Conservation (phyloP, 2,113 vertebrate genomes). For the Halichoerus grypus region DNA sequence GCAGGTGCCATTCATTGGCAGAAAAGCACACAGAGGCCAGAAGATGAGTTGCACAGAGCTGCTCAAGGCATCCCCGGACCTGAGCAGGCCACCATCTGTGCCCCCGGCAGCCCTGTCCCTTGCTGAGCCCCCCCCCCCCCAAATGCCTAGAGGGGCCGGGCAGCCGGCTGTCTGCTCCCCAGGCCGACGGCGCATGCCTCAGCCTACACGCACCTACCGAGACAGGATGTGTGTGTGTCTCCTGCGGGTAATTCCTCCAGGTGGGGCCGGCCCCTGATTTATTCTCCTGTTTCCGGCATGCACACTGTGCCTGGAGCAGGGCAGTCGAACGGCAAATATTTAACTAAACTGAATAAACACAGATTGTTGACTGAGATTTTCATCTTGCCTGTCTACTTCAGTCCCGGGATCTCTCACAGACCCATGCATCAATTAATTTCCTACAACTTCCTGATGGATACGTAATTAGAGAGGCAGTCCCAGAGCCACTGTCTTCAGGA, state of each 20-base stretch:
- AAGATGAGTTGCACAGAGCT: background rate
- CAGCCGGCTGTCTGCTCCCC: background rate
- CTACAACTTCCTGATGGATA: background rate
- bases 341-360: background rate
- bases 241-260: background rate
- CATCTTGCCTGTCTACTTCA: too few species aligned
- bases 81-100: rapidly evolving
- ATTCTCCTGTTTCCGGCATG: background rate
- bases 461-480: background rate
- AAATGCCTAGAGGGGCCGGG: background rate
- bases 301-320: rapidly evolving
- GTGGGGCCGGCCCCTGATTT: rapidly evolving
- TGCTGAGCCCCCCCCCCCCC: too few species aligned
- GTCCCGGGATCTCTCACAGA: background rate
- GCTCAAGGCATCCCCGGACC: background rate
- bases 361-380: background rate
- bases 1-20: background rate
- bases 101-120: background rate
- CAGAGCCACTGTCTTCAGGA: too few species aligned
- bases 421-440: rapidly evolving
- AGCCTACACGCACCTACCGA: background rate
- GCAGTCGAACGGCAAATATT: background rate
- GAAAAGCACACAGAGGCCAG: background rate
- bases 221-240: background rate
- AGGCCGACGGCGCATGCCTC: rapidly evolving